Evolutionary conservation across 2,113 vertebrate genomes (phyloP).

Genomic region (Hydrochoerus hydrochaeris): DNA sequence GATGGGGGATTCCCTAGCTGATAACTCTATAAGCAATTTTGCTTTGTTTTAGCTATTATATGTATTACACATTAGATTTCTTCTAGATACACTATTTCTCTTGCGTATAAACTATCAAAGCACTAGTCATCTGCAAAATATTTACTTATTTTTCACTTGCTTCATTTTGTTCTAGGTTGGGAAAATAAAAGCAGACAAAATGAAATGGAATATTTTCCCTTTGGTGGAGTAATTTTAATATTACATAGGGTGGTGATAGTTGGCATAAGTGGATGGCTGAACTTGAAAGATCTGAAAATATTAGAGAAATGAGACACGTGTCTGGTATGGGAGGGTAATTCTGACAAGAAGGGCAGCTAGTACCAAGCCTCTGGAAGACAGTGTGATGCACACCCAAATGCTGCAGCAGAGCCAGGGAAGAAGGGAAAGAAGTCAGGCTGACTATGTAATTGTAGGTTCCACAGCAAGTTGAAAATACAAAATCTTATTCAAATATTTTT

Average conservation of each 20-base stretch:
- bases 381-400: background rate
- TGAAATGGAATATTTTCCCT: background rate
- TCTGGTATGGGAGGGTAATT: background rate
- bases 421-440: background rate
- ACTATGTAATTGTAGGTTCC: background rate
- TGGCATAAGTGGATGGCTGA: background rate
- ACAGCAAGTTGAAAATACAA: background rate
- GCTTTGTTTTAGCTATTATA: background rate
- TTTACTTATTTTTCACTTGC: background rate
- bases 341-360: background rate
- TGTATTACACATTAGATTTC: background rate
- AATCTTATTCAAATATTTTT: background rate
- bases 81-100: background rate
- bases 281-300: background rate
- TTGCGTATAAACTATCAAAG: background rate
- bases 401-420: background rate
- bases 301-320: background rate
- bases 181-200: background rate
- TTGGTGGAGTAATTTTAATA: background rate
- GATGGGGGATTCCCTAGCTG: background rate
- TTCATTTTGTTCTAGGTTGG: background rate
- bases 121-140: background rate
- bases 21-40: background rate
- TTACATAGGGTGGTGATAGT: background rate
- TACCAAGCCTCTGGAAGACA: background rate